Evolutionary conservation across 2,113 vertebrate species (phyloP).

Genomic region (Daubentonia madagascariensis): DNA sequence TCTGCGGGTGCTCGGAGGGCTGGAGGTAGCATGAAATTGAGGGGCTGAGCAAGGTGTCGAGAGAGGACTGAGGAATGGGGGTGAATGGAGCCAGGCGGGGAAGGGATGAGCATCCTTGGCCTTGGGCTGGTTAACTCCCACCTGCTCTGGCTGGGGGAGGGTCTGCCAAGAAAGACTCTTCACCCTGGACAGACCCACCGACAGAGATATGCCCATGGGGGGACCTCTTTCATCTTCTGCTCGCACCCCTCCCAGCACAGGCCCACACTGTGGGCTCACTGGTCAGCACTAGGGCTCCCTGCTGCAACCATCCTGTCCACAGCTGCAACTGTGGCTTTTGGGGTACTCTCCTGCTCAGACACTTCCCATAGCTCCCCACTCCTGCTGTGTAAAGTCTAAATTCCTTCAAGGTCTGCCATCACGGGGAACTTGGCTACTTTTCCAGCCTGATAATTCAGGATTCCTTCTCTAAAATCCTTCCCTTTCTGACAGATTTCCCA

Average conservation of each 20-base stretch:
- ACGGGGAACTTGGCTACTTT: background rate
- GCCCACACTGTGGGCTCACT: background rate
- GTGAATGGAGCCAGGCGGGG: background rate
- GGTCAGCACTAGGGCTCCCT: background rate
- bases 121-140: background rate
- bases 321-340: too few relatives aligned
- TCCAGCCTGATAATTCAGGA: background rate
- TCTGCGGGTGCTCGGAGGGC: background rate
- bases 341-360: background rate
- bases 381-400: background rate
- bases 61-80: background rate
- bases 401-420: background rate
- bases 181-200: background rate
- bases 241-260: background rate
- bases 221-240: background rate
- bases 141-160: background rate
- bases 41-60: background rate
- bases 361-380: background rate
- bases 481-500: background rate
- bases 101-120: background rate
- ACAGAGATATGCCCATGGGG: background rate
- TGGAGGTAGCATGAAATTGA: background rate
- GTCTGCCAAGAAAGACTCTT: background rate
- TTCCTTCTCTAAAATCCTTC: background rate
- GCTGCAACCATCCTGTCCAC: background rate